A percentile compares a stretch with the other conserved stretches of the same genome.
Evolutionary conservation across 1,140 invertebrate species (phyloP).

Genomic region (Dendroctonus ponderosae): DNA sequence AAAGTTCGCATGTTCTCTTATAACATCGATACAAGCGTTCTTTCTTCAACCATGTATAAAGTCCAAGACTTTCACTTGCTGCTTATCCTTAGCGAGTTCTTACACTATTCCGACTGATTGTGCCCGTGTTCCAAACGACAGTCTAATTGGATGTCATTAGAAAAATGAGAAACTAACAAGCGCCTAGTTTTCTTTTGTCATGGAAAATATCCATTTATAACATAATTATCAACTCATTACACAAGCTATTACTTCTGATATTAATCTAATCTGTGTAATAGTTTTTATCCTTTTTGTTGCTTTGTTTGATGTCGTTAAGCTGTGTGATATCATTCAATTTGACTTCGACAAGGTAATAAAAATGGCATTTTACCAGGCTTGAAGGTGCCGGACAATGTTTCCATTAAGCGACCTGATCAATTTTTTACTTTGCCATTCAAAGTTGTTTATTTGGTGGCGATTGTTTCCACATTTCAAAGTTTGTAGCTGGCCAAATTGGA

Average conservation of each 20-base stretch:
- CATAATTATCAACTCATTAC: conserved; percentile 40
- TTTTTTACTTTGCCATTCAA: too few species aligned
- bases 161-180: conserved; percentile 39
- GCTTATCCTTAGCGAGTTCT: neutral
- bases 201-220: conserved; percentile 41
- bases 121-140: conserved; percentile 24
- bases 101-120: neutral
- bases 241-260: conserved; percentile 21
- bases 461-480: too few species aligned
- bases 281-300: conserved; percentile 27
- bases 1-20: too few species aligned
- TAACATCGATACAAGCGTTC: too few species aligned
- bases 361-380: too few species aligned
- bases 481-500: too few species aligned
- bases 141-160: conserved; percentile 33
- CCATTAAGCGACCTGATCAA: too few species aligned
- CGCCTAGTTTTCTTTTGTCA: conserved; percentile 36
- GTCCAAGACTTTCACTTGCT: too few species aligned
- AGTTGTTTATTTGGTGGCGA: too few species aligned
- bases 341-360: neutral
- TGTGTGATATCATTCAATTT: conserved; percentile 6
- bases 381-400: too few species aligned
- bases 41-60: too few species aligned
- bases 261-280: conserved; percentile 25
- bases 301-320: conserved; percentile 11